Percentiles rank a stretch among this genome's conserved stretches.
These are phyloP conservation scores for Eleginops maclovinus DNA, from an alignment of 2,113 vertebrate genomes.

Conservation along the genomic window DNA sequence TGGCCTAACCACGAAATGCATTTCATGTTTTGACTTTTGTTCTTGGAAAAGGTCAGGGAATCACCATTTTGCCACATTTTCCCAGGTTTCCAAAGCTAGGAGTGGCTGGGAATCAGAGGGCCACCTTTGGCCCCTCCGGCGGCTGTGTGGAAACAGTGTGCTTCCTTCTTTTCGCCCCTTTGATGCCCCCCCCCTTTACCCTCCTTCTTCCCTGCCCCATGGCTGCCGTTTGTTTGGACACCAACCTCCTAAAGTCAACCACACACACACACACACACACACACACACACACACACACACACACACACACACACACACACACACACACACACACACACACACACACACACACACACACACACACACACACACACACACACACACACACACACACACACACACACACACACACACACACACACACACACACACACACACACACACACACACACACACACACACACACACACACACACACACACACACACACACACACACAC, in stretches of 20 bases:
- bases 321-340: too few relatives aligned
- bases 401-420: too few relatives aligned
- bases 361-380: not conserved
- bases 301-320: too few relatives aligned
- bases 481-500: constrained; percentile 16
- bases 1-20: constrained; percentile 14
- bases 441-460: not conserved
- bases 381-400: too few relatives aligned
- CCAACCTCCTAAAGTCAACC: constrained; percentile 64
- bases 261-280: not conserved
- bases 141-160: constrained; percentile 68
- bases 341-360: not conserved
- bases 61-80: too few relatives aligned
- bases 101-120: constrained; percentile 58
- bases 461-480: constrained; percentile 7
- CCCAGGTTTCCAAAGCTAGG: not conserved
- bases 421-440: too few relatives aligned
- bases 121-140: constrained; percentile 49
- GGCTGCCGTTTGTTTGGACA: constrained; percentile 66
- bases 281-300: not conserved
- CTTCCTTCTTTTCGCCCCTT: constrained; percentile 69
- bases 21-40: not conserved
- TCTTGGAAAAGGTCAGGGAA: too few relatives aligned
- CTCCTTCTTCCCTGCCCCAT: constrained; percentile 33
- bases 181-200: constrained; percentile 39